Conservation (phyloP, 1,140 invertebrate genomes). For the Diorhabda sublineata region DNA sequence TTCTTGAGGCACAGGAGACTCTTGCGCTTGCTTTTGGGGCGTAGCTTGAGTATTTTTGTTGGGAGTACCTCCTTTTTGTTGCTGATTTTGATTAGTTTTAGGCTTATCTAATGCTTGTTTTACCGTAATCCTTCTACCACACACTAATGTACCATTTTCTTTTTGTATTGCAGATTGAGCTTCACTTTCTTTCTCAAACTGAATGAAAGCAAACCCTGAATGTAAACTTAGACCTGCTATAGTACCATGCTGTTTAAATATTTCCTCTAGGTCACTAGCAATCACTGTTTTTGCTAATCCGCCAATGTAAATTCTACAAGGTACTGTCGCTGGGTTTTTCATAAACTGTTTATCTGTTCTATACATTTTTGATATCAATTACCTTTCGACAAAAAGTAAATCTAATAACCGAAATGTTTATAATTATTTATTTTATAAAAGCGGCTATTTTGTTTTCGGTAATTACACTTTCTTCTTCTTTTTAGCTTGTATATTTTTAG, state of each 20-base stretch:
- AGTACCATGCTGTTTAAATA: slow-evolving; percentile 69
- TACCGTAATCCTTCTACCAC: slow-evolving; percentile 62
- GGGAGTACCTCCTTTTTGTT: neutral
- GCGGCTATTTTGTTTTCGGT: no score
- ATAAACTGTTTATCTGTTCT: slow-evolving; percentile 49
- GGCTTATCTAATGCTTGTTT: slow-evolving; percentile 51
- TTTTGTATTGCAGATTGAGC: slow-evolving; percentile 68
- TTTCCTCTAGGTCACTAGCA: slow-evolving; percentile 65
- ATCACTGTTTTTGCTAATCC: slow-evolving; percentile 62
- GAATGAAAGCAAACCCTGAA: slow-evolving; percentile 80
- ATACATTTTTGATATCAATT: slow-evolving; percentile 37
- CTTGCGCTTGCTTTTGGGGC: slow-evolving; percentile 1
- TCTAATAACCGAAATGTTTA: no score
- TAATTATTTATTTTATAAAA: no score
- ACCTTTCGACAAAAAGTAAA: no score
- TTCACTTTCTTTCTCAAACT: slow-evolving; percentile 70
- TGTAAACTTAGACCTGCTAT: slow-evolving; percentile 68
- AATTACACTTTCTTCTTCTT: no score
- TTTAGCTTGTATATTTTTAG: no score
- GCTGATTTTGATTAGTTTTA: slow-evolving; percentile 23
- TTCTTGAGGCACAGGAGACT: slow-evolving; percentile 5
- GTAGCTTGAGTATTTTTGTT: neutral
- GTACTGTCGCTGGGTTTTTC: slow-evolving; percentile 65
- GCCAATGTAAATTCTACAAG: slow-evolving; percentile 72
- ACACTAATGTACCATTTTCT: slow-evolving; percentile 64